Evolutionary conservation across 2,888 invertebrate species (phyloP), one percentile per base, ranked within the genome.

Genomic region (Azorinus chamasolen): DNA sequence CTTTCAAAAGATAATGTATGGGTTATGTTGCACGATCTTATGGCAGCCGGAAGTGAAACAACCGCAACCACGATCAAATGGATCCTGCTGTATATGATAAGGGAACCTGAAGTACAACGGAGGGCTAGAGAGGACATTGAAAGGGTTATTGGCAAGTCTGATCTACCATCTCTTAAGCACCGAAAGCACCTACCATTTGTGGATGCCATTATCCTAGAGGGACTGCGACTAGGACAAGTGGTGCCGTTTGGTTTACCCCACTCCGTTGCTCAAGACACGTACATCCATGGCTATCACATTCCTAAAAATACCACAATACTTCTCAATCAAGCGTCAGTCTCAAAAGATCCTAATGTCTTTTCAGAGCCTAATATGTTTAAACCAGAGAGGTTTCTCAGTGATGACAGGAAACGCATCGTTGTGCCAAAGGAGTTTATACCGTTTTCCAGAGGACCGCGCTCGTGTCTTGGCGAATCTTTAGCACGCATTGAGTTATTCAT

Each of bases 21-120:
- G 32, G 5, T 6, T 6, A 32, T 32, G 32, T 6, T 32, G 32
- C 32, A 32, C 10, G 89, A 88, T 55, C 72, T 89, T 0, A 84
- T 88, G 45, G 64, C 76, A 8, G 82, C 78, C 1, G 82, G 82
- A 2, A 63, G 72, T 0, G 82, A 82, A 48, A 79, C 82, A 4
- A 78, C 78, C 0, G 78, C 78, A 4, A 74, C 69, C 5, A 64
- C 55, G 32, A 51, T 82, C 1, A 32, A 55, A 8, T 82, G 82
- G 82, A 62, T 72, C n/a, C 50, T 75, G 16, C 39, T 82, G 1
- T 73, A 73, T 51, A 55, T 82, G 27, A 46, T 78, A n/a, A 37
- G 45, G 12, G 55, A 75, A 20, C 63, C 69, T 1, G 76, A 79
- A 10, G 37, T 82, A 43, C 82, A 82, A 43, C 27, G 57, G 32